Percentiles rank a stretch among this genome's conserved stretches.
Conservation (phyloP, 2,113 vertebrate genomes). For the Rallus limicola region DNA sequence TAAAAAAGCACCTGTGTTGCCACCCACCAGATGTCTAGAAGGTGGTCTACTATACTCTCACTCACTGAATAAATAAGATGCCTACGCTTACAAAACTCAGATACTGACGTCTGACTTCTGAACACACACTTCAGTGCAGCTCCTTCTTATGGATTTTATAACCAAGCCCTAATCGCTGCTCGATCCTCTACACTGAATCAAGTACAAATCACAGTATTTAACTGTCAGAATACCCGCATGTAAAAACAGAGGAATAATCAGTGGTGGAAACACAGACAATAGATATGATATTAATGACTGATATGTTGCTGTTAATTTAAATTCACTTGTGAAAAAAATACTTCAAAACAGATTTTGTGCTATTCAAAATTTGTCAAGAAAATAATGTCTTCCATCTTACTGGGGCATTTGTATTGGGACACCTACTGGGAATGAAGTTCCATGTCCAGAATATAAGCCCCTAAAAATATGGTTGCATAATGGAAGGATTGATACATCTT, state of each 20-base stretch:
- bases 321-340: neutral
- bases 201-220: neutral
- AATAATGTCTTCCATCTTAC: neutral
- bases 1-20: conserved; percentile 16
- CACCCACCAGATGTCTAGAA: conserved; percentile 43
- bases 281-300: neutral
- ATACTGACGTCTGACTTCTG: neutral
- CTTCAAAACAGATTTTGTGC: neutral
- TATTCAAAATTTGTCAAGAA: neutral
- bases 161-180: neutral
- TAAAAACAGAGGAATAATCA: neutral
- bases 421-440: neutral
- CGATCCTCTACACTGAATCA: neutral
- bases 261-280: neutral
- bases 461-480: neutral
- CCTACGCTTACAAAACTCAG: neutral
- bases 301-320: neutral
- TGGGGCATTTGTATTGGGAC: neutral
- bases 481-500: conserved; percentile 3
- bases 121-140: neutral
- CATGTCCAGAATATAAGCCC: neutral
- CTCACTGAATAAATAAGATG: neutral
- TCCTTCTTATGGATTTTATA: neutral
- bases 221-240: neutral
- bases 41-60: neutral